Base-by-base conservation (phyloP, 2,888 invertebrate genomes). In the Xanthorhoe designata region DNA sequence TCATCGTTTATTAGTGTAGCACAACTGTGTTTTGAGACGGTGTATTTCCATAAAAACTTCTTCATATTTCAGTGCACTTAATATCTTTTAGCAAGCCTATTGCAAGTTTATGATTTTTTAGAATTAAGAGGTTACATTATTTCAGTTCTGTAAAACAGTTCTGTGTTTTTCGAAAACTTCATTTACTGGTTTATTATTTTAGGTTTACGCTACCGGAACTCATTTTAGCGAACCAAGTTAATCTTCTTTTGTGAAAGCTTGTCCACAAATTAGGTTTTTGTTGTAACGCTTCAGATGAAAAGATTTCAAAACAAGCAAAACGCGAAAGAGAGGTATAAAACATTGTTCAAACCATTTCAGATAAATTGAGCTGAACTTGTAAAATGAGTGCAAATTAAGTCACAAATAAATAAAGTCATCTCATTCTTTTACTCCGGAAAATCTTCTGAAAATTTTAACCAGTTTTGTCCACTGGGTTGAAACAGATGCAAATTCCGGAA, bases 1-100 rank as follows among this genome's bases (percentile, higher is more conserved):
- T 74, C 72, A 76, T 78, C 71, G 80, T 84, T 82, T 84, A 82
- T 83, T 77, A 77, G 76, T 81, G 73, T 80, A 77, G 75, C 77
- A 81, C 77, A 83, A 82, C 79, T 75, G 78, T 84, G 55, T 60
- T 67, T 47, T 78, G 77, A 78, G 65, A 65, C 64, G 74, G 73
- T 69, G 68, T 75, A 78, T 72, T 72, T 72, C 68, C 73, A 70
- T 65, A 60, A 75, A 56, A 49, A 9, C 75, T 73, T 75, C 75
- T 73, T 71, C 70, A 68, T 61, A 58, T 62, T 61, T 58, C 42
- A 54, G 13, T 42, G 51, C 38, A n/a, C 19, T 13, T 0, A 49
- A 24, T 6, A 50, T 9, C 19, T 51, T 29, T 1, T 13, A 2
- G 13, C 10, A 3, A 13, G 38, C 13, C 13, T 38, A 32, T 32